Evolutionary conservation across 2,113 vertebrate species (phyloP).

Genomic region (Perognathus longimembris): DNA sequence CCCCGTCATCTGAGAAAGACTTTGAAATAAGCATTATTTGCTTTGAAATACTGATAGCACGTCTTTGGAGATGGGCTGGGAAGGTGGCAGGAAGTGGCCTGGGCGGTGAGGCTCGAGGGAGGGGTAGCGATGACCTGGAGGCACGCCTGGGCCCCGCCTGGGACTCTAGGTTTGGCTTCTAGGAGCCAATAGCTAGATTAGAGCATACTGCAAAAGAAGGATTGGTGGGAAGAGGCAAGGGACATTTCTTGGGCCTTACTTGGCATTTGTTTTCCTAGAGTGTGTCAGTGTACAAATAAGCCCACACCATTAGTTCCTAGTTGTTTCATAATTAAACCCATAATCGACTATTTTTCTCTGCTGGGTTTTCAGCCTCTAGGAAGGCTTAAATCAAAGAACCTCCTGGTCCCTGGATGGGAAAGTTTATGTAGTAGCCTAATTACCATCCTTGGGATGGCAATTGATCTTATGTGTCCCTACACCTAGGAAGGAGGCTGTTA

Average conservation of each 20-base stretch:
- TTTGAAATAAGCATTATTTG: background rate
- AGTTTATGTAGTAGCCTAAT: background rate
- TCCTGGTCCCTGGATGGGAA: background rate
- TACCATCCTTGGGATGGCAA: background rate
- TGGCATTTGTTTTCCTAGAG: background rate
- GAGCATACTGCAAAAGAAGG: background rate
- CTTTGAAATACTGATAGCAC: background rate
- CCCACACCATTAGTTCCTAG: background rate
- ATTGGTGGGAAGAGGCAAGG: background rate
- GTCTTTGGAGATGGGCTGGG: background rate
- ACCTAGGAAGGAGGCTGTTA: background rate
- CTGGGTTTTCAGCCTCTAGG: background rate
- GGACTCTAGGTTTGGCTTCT: background rate
- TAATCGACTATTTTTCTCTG: background rate
- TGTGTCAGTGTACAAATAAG: background rate
- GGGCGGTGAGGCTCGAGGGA: background rate
- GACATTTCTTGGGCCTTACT: background rate
- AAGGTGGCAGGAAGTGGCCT: background rate
- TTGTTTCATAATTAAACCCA: background rate
- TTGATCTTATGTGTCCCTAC: background rate
- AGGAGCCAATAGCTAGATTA: background rate
- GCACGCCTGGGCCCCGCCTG: rapidly evolving
- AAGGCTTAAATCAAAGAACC: background rate
- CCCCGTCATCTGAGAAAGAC: background rate
- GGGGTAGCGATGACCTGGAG: background rate